These are phyloP conservation scores for Drosophila novamexicana DNA, from an alignment of 1,140 invertebrate species.

Conservation along the genomic window DNA sequence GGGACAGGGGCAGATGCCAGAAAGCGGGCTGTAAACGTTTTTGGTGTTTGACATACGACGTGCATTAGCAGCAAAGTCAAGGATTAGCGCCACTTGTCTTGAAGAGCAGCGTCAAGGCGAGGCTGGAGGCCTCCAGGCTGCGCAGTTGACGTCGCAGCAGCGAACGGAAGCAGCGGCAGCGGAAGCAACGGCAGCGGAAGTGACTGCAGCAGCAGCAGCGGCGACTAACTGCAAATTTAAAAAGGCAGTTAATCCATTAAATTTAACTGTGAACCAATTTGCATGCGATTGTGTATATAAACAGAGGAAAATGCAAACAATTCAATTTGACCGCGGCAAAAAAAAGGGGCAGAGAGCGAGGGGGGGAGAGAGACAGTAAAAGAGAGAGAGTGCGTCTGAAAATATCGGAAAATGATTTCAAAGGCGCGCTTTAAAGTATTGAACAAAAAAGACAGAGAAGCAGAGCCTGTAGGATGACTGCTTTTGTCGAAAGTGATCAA, in stretches of 20 bases:
- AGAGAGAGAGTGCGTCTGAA: neutral
- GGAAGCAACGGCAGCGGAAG: neutral
- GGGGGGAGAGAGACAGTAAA: conserved; percentile 14
- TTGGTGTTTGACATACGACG: conserved; percentile 82
- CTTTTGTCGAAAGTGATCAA: no score
- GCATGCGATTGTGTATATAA: conserved; percentile 21
- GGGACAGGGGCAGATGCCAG: neutral
- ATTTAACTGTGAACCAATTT: conserved; percentile 71
- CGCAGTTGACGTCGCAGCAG: neutral
- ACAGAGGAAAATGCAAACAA: conserved; percentile 46
- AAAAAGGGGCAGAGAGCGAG: conserved; percentile 21
- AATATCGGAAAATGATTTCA: neutral
- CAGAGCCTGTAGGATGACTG: neutral
- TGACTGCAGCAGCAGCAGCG: neutral
- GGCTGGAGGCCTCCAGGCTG: conserved; percentile 11
- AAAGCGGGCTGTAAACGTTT: conserved; percentile 68
- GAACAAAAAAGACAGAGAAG: conserved; percentile 17
- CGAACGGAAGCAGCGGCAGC: neutral
- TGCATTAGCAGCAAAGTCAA: conserved; percentile 83
- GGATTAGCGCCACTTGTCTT: conserved; percentile 82
- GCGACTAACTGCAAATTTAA: conserved; percentile 54
- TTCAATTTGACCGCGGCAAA: conserved; percentile 62
- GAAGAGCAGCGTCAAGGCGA: conserved; percentile 51
- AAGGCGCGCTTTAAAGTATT: conserved; percentile 46
- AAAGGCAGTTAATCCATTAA: conserved; percentile 61